Evolutionary conservation across 1,140 invertebrate genomes (phyloP).

Genomic region (Drosophila chauvacae): DNA sequence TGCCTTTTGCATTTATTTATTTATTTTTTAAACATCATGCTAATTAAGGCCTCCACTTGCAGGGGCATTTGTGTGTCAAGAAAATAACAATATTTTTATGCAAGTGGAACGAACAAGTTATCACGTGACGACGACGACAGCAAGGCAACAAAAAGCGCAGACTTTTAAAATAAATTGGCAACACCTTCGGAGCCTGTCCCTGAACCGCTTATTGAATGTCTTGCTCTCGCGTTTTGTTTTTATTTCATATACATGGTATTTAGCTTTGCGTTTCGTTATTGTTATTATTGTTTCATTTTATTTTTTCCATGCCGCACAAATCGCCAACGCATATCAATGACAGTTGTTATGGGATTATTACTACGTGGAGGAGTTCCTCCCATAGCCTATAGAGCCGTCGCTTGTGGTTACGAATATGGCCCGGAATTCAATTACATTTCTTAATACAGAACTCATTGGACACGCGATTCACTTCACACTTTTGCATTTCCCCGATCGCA

Average conservation of each 20-base stretch:
- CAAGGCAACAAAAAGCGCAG: conserved; percentile 51
- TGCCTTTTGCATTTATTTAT: conserved; percentile 29
- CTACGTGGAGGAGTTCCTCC: conserved; percentile 10
- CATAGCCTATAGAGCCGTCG: not conserved
- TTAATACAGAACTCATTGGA: conserved; percentile 36
- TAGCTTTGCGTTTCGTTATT: conserved; percentile 11
- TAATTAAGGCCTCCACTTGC: conserved; percentile 53
- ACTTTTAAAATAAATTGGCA: conserved; percentile 78
- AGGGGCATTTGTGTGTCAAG: conserved; percentile 56
- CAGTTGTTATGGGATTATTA: conserved; percentile 20
- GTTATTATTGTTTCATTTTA: conserved; percentile 24
- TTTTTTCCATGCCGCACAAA: conserved; percentile 17
- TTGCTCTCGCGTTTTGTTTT: conserved; percentile 33
- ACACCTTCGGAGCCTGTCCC: conserved; percentile 74
- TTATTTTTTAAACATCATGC: conserved; percentile 36
- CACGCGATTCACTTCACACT: conserved; percentile 46
- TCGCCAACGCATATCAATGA: conserved; percentile 45
- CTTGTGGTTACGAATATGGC: conserved; percentile 36
- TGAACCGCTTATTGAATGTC: conserved; percentile 79
- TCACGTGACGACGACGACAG: conserved; percentile 50
- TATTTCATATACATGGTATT: conserved; percentile 30
- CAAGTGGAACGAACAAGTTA: conserved; percentile 79
- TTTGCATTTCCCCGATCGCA: conserved; percentile 31
- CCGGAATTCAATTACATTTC: conserved; percentile 48
- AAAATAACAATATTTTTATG: conserved; percentile 54